Conservation (phyloP, 2,113 vertebrate species). For the Synchiropus splendidus region DNA sequence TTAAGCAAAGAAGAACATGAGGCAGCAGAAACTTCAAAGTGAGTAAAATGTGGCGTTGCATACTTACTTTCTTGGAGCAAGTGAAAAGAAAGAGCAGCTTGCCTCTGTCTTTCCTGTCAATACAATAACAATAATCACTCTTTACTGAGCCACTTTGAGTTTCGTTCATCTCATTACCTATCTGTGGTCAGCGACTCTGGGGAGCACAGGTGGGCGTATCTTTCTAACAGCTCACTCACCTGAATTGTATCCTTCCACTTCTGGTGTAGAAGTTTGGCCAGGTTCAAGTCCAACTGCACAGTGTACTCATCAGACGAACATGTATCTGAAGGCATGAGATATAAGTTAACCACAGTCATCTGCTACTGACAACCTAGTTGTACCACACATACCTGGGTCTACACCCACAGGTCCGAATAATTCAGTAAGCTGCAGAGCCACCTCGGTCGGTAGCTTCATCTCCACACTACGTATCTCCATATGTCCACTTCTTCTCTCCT, state of each 20-base stretch:
- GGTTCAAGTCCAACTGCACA: constrained; percentile 87
- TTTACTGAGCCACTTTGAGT: background rate
- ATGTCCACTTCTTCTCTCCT: constrained; percentile 25
- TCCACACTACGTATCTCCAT: constrained; percentile 83
- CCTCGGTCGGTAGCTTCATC: constrained; percentile 81
- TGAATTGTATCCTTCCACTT: constrained; percentile 94
- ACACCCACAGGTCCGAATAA: constrained; percentile 93
- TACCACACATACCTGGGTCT: constrained; percentile 76
- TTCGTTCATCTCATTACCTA: too few relatives aligned
- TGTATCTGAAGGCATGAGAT: constrained; percentile 55
- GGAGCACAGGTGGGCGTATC: constrained; percentile 82
- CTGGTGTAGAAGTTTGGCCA: constrained; percentile 88
- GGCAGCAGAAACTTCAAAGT: too few relatives aligned
- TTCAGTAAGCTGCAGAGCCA: constrained; percentile 87
- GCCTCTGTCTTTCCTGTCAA: constrained; percentile 77
- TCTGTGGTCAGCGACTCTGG: too few relatives aligned
- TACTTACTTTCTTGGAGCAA: constrained; percentile 71
- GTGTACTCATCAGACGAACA: constrained; percentile 81
- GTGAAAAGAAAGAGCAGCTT: constrained; percentile 72
- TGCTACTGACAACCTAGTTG: background rate
- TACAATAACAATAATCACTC: constrained; percentile 16
- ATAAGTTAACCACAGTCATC: background rate
- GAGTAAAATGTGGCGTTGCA: background rate
- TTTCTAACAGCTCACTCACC: constrained; percentile 82
- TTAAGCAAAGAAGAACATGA: too few relatives aligned